A percentile compares a stretch with the other conserved stretches of the same genome.
Conservation (phyloP, 2,113 vertebrate genomes). For the Rallus limicola region DNA sequence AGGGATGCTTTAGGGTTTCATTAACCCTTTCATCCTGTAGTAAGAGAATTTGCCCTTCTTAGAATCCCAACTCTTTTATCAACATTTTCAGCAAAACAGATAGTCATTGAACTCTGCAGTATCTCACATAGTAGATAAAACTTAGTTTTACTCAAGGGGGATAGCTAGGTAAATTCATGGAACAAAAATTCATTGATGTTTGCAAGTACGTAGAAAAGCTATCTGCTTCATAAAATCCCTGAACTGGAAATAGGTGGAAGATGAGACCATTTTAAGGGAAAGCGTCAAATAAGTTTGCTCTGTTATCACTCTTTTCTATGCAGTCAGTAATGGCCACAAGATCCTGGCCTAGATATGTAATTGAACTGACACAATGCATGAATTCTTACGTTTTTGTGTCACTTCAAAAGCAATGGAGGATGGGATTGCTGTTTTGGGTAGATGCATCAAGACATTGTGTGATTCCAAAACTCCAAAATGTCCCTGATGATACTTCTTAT, state of each 20-base stretch:
- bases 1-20: background rate
- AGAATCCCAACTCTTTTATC: background rate
- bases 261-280: background rate
- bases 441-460: background rate
- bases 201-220: conserved; percentile 10
- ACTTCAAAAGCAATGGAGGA: background rate
- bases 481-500: background rate
- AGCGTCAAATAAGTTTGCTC: background rate
- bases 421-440: background rate
- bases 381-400: background rate
- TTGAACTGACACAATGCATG: background rate
- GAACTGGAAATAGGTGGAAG: background rate
- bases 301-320: background rate
- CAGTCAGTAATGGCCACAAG: background rate
- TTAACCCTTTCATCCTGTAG: background rate
- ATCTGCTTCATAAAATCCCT: conserved; percentile 1
- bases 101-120: background rate
- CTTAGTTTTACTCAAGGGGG: background rate
- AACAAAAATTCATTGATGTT: background rate
- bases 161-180: background rate
- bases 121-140: background rate
- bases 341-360: background rate
- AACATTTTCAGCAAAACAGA: background rate
- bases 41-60: background rate
- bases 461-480: background rate